A percentile compares a stretch with the other conserved stretches of the same genome.
These are phyloP conservation scores for Chaitophorus viminalis DNA, from an alignment of 2,888 invertebrate genomes.

Conservation along the genomic window DNA sequence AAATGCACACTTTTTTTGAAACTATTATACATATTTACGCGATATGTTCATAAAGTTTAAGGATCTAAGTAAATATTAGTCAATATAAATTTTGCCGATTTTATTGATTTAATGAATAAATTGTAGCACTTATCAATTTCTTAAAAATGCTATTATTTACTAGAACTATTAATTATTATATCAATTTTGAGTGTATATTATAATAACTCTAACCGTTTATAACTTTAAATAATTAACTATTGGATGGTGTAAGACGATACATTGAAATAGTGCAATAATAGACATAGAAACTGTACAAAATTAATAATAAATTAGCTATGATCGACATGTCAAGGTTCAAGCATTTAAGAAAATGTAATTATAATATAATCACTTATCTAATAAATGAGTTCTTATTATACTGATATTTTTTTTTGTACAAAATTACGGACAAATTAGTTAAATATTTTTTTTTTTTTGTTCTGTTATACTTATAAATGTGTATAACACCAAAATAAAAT, in stretches of 20 bases:
- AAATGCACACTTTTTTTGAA: neutral
- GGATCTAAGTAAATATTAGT: neutral
- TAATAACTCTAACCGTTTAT: neutral
- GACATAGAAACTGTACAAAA: neutral
- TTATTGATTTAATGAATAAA: neutral
- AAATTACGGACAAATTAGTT: conserved; percentile 23
- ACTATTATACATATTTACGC: neutral
- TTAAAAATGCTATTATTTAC: neutral
- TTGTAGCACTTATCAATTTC: neutral
- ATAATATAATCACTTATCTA: conserved; percentile 14
- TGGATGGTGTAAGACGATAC: neutral
- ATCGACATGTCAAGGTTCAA: conserved; percentile 36
- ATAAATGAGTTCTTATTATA: neutral
- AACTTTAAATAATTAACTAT: neutral
- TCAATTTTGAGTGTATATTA: neutral
- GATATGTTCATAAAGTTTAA: neutral
- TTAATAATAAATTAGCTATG: conserved; percentile 4
- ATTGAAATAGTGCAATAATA: neutral
- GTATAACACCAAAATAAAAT: neutral
- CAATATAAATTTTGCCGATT: neutral
- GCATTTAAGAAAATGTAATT: conserved; percentile 1
- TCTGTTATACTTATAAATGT: neutral
- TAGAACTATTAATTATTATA: neutral
- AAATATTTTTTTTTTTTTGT: too few species aligned
- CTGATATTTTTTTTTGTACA: neutral